phyloP scores from a whole-genome alignment of 2,113 vertebrate species.

The Epinephelus cyanopodus region DNA sequence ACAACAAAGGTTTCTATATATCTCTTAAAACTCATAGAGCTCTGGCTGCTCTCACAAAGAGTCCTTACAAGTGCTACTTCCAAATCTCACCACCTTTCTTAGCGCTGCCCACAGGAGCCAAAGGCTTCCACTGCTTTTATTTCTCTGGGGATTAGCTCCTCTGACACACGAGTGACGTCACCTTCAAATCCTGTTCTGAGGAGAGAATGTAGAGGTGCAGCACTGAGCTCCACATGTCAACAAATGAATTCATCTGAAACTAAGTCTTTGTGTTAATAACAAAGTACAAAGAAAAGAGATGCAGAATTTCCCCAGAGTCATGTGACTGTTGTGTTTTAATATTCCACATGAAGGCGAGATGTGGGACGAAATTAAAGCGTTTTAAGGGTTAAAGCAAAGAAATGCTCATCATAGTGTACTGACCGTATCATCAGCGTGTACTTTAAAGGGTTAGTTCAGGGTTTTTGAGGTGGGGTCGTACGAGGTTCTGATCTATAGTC shows the following conservation, averaged over 20 bases:
- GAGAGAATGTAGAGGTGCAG: neutral
- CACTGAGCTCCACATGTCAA: neutral
- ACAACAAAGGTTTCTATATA: slow-evolving; percentile 47
- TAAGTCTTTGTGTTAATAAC: neutral
- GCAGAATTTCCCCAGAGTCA: neutral
- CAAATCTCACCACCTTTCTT: neutral
- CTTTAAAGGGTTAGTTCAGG: too few relatives aligned
- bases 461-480: too few relatives aligned
- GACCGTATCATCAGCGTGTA: too few relatives aligned
- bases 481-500: too few relatives aligned
- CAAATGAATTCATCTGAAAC: neutral
- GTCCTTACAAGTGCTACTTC: slow-evolving; percentile 14
- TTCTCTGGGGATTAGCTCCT: slow-evolving; percentile 11
- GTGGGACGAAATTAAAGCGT: too few relatives aligned
- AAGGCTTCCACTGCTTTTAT: neutral
- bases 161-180: neutral
- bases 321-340: neutral
- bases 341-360: neutral
- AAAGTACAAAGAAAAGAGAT: too few relatives aligned
- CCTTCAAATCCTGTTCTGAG: neutral
- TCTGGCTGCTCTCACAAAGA: slow-evolving; percentile 29
- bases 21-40: slow-evolving; percentile 40
- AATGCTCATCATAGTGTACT: too few relatives aligned
- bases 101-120: neutral
- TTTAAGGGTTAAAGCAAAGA: too few relatives aligned